phyloP scores from a whole-genome alignment of 64 coral and sea anemone genomes.

The Actinia tenebrosa region DNA sequence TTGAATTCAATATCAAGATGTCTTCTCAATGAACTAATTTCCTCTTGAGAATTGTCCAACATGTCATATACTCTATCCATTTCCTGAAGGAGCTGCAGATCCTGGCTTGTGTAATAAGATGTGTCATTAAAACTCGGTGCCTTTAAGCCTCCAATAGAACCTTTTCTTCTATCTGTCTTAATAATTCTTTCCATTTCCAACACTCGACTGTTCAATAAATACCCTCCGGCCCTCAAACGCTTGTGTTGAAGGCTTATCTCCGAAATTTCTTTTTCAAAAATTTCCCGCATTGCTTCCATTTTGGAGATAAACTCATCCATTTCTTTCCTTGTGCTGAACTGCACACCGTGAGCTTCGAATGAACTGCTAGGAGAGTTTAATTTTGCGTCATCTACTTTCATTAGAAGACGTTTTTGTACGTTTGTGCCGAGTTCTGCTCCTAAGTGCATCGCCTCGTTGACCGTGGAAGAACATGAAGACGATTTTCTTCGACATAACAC shows the following conservation, averaged over 20 bases:
- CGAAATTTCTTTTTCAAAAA: conserved; percentile 76
- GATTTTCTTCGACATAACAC: conserved; percentile 17
- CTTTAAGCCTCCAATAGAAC: conserved; percentile 42
- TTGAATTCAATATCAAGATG: conserved; percentile 84
- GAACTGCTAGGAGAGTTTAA: background rate
- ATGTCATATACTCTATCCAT: conserved; percentile 65
- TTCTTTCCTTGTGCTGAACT: conserved; percentile 66
- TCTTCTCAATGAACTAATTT: conserved; percentile 69
- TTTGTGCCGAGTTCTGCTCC: background rate
- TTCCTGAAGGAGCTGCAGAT: conserved; percentile 64
- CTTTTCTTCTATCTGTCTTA: conserved; percentile 47
- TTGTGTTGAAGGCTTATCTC: conserved; percentile 79
- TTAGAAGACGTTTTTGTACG: conserved; percentile 2
- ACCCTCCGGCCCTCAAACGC: conserved; percentile 49
- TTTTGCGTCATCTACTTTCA: conserved; percentile 17
- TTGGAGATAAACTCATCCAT: conserved; percentile 65
- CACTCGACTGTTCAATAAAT: conserved; percentile 42
- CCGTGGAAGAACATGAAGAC: background rate
- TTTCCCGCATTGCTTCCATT: conserved; percentile 68
- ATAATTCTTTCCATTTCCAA: conserved; percentile 79
- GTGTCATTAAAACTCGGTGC: conserved; percentile 37
- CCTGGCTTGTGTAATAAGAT: conserved; percentile 49
- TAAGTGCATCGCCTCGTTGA: background rate
- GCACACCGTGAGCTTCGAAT: conserved; percentile 61
- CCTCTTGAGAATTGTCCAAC: conserved; percentile 63